Percentiles rank a stretch among this genome's conserved stretches.
These are phyloP conservation scores for Serrognathus titanus DNA, from an alignment of 2,888 invertebrate genomes.

Conservation along the genomic window DNA sequence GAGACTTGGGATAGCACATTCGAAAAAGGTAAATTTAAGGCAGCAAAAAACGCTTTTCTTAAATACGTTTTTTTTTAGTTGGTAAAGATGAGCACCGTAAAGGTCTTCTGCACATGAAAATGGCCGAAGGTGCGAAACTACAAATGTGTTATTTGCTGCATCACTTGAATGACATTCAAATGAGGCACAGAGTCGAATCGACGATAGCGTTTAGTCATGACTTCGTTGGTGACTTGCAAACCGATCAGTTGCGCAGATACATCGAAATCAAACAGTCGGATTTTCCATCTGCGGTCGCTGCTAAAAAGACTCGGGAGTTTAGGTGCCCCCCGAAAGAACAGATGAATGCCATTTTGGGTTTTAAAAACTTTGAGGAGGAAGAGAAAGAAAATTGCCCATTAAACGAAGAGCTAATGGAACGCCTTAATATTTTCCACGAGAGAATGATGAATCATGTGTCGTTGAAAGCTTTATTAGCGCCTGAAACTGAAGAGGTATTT, in stretches of 20 bases:
- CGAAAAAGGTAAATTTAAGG: slow-evolving; percentile 62
- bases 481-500: slow-evolving; percentile 56
- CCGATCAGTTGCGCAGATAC: slow-evolving; percentile 92
- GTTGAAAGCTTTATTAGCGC: slow-evolving; percentile 75
- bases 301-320: slow-evolving; percentile 97
- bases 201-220: slow-evolving; percentile 93
- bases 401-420: slow-evolving; percentile 79
- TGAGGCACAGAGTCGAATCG: slow-evolving; percentile 92
- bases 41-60: too few relatives aligned
- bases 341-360: slow-evolving; percentile 92
- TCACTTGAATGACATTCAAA: slow-evolving; percentile 92
- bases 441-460: slow-evolving; percentile 79
- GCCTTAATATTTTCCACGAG: slow-evolving; percentile 79
- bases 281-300: slow-evolving; percentile 95
- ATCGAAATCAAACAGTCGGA: slow-evolving; percentile 98
- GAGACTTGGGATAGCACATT: slow-evolving; percentile 90
- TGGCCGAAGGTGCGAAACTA: slow-evolving; percentile 97
- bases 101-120: slow-evolving; percentile 93
- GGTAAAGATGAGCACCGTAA: slow-evolving; percentile 89
- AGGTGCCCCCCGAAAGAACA: slow-evolving; percentile 98
- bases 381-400: slow-evolving; percentile 87
- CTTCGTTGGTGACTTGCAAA: slow-evolving; percentile 90
- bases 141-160: slow-evolving; percentile 97
- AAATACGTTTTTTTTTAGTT: slow-evolving; percentile 52
- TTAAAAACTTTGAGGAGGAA: slow-evolving; percentile 84